Conservation (phyloP, 2,113 vertebrate genomes). For the Campylomormyrus numenius region DNA sequence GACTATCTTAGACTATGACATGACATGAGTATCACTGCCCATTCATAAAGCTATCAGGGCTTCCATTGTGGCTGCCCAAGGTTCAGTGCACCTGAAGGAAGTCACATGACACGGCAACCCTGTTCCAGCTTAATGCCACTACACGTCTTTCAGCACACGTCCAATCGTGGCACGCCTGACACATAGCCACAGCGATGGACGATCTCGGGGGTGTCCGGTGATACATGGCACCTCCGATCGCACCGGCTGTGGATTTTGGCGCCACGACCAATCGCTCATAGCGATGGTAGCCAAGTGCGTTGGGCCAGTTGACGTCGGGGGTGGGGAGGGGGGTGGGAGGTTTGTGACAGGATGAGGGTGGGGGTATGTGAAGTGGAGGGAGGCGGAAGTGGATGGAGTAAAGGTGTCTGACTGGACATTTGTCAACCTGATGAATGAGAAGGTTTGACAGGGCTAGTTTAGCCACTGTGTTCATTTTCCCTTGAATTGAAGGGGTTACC, state of each 20-base stretch:
- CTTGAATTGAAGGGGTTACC: neutral
- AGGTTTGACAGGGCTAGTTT: neutral
- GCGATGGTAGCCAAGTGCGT: neutral
- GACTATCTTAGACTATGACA: neutral
- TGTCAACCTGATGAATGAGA: neutral
- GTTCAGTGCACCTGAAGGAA: neutral
- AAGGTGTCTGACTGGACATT: neutral
- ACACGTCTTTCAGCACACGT: neutral
- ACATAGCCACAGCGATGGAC: neutral
- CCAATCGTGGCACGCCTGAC: neutral
- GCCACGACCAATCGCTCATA: neutral
- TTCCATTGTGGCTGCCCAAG: neutral
- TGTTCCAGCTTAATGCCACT: neutral
- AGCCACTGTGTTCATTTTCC: neutral
- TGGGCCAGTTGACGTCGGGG: neutral
- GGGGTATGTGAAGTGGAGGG: neutral
- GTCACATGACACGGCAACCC: neutral
- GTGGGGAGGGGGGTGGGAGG: neutral
- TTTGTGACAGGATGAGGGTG: neutral
- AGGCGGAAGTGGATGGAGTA: neutral
- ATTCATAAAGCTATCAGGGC: neutral
- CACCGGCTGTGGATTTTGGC: neutral
- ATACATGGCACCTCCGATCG: neutral
- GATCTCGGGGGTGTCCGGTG: neutral
- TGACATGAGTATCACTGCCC: neutral